Conservation (phyloP, 2,888 invertebrate genomes). For the Bhutanitis thaidina region DNA sequence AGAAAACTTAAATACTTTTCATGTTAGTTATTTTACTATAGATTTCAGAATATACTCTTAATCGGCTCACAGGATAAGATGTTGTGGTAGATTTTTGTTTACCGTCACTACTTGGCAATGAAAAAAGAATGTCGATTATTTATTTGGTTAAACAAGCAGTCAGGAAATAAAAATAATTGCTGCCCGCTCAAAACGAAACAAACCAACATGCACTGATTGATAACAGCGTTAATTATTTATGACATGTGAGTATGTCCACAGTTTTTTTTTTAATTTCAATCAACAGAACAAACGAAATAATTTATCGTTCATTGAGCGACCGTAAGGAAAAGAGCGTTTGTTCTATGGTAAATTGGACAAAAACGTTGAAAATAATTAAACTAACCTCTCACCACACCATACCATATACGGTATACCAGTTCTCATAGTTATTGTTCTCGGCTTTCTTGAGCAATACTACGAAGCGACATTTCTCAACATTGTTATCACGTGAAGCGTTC, state of each 20-base stretch:
- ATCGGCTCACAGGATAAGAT: too few species aligned
- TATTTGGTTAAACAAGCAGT: too few species aligned
- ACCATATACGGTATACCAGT: conserved; percentile 38
- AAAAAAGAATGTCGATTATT: too few species aligned
- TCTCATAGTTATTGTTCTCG: conserved; percentile 67
- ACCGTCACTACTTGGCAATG: too few species aligned
- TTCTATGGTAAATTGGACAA: not conserved
- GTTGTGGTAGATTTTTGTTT: too few species aligned
- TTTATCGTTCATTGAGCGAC: conserved; percentile 10
- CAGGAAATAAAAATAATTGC: too few species aligned
- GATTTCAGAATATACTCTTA: too few species aligned
- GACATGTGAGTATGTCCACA: conserved; percentile 8
- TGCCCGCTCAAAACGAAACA: conserved; percentile 2
- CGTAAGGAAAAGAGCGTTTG: not conserved
- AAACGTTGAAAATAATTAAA: conserved; percentile 16
- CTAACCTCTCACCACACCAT: too few species aligned
- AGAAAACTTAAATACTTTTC: too few species aligned
- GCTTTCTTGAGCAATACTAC: conserved; percentile 66
- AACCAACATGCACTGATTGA: conserved; percentile 16
- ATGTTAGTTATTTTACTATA: too few species aligned
- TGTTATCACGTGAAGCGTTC: conserved; percentile 46
- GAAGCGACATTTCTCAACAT: conserved; percentile 66
- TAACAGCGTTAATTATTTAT: conserved; percentile 14
- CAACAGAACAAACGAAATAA: conserved; percentile 21
- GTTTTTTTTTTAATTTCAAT: conserved; percentile 20